Base-by-base conservation (phyloP, 2,797 vertebrate genomes). In the Enteromius unitaeniatus region DNA sequence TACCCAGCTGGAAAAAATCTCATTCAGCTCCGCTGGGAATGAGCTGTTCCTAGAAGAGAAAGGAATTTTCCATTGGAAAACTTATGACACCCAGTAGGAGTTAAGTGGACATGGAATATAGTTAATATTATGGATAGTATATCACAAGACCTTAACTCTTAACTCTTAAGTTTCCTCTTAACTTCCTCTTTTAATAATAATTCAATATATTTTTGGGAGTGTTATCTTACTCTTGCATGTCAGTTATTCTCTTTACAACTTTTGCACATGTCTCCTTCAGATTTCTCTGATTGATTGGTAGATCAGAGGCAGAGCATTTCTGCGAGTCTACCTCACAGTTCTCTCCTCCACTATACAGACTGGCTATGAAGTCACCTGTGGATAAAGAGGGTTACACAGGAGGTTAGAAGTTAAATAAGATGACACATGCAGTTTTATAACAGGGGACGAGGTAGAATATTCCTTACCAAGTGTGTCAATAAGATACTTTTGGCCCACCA, bases 401-500 rank as follows among this genome's bases (percentile, higher is more conserved):
- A 7, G 23, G 76, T 15, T 69, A 69, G 15, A 78, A 31, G 37
- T n/a, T 28, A 58, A 62, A 83, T 55, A 42, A 6, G 72, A 75
- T 45, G 9, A 77, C 21, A 55, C 47, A 78, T 62, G 14, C 7
- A 77, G n/a, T 49, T 23, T 23, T n/a, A 42, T 40, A 49, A 60
- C 11, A 69, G 23, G 1, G 51, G 31, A 37, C 28, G 17, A 14
- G n/a, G 17, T 76, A 64, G 6, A 73, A 42, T 13, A 13, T 21
- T 28, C 9, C 86, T 42, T 92, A 99, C 97, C 96, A 62, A 99
- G 88, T 0, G 96, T 98, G 91, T 96, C 96, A 73, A 97, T 95
- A 40, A 99, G 97, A 90, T 98, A 99, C 88, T 96, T 97, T 89
- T 96, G 97, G 11, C 97, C 98, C 83, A 99, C 97, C 89, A 99